phyloP scores from a whole-genome alignment of 2,888 invertebrate species.

The Pedicia rivosa region DNA sequence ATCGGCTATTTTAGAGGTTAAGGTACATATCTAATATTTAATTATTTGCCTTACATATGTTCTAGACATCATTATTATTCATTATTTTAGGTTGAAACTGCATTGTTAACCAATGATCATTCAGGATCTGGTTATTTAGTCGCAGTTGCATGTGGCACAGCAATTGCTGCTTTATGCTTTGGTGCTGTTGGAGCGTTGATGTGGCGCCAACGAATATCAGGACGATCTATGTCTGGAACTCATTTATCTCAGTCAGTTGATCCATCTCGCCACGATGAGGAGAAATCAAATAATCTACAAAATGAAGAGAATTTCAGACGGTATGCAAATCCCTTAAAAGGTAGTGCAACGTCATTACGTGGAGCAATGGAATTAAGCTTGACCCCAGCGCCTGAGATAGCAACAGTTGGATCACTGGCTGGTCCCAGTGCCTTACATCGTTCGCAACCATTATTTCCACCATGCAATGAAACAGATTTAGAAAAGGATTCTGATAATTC shows the following conservation, averaged over 20 bases:
- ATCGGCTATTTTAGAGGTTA: slow-evolving; percentile 58
- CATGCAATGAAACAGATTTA: slow-evolving; percentile 25
- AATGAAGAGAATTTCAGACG: slow-evolving; percentile 79
- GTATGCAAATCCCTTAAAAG: slow-evolving; percentile 64
- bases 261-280: slow-evolving; percentile 58
- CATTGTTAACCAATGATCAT: slow-evolving; percentile 32
- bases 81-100: too few relatives aligned
- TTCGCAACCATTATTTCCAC: slow-evolving; percentile 28
- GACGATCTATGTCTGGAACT: slow-evolving; percentile 35
- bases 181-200: slow-evolving; percentile 35
- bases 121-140: slow-evolving; percentile 29
- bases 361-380: slow-evolving; percentile 35
- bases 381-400: slow-evolving; percentile 26
- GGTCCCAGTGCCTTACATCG: slow-evolving; percentile 28
- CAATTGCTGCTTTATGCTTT: slow-evolving; percentile 29
- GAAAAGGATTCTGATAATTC: slow-evolving; percentile 26
- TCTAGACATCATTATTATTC: slow-evolving; percentile 19
- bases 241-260: slow-evolving; percentile 38
- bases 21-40: slow-evolving; percentile 28
- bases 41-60: neutral
- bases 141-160: slow-evolving; percentile 30
- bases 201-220: slow-evolving; percentile 37
- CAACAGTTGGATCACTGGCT: slow-evolving; percentile 26
- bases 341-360: slow-evolving; percentile 35
- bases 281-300: slow-evolving; percentile 80